These are phyloP conservation scores for Spisula subtruncata DNA, from an alignment of 2,888 invertebrate genomes.

Conservation along the genomic window DNA sequence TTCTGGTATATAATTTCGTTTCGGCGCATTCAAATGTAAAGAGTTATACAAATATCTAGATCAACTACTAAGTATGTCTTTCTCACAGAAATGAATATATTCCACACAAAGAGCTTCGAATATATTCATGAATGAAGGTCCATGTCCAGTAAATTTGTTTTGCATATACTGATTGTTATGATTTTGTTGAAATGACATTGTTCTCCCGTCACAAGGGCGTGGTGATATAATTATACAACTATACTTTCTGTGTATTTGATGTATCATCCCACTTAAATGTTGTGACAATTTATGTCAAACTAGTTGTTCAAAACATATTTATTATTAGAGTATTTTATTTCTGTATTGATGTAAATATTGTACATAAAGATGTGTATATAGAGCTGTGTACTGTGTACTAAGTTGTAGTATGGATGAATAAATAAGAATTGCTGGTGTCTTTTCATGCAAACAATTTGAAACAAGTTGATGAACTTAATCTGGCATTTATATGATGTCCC, in stretches of 20 bases:
- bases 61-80: no score
- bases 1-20: neutral
- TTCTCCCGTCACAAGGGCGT: no score
- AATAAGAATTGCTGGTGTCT: neutral
- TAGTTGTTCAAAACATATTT: constrained; percentile 28
- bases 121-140: neutral
- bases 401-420: neutral
- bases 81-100: no score
- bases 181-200: no score
- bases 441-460: neutral
- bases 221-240: neutral
- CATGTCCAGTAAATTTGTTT: no score
- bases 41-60: no score
- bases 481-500: neutral
- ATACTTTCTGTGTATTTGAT: neutral
- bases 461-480: neutral
- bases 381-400: neutral
- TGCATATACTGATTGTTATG: no score
- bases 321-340: constrained; percentile 27
- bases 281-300: neutral
- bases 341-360: constrained; percentile 22
- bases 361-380: neutral
- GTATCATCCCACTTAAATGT: neutral
- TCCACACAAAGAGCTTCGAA: neutral
- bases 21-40: no score